Base-by-base conservation (phyloP, 2,888 invertebrate genomes). In the Eupeodes luniger region DNA sequence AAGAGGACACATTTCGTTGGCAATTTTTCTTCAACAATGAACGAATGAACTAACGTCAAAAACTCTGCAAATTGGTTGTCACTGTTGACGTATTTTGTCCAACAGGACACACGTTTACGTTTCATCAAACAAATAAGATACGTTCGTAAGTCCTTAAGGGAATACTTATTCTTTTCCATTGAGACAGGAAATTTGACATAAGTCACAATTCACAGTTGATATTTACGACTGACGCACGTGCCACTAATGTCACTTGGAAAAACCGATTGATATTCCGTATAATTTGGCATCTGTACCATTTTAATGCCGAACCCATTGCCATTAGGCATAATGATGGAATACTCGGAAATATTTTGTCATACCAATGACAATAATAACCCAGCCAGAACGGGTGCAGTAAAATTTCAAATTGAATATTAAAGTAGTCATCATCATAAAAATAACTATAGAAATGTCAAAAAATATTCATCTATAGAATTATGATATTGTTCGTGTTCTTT, bases 321-420 rank as follows among this genome's bases (percentile, higher is more conserved):
- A 57, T 57, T 70, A 59, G 44, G 69, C 70, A 70, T 70, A 53
- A 84, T 79, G 79, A 69, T 27, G 51, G 64, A 70, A 81, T 70
- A 69, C 64, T 75, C 10, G 81, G 75, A 85, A 85, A 76, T 85
- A 76, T 85, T 85, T 85, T 81, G 85, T 85, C 85, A 76, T 70
- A n/a, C 44, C 9, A 40, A 79, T 5, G 3, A 40, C 40, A 40
- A 40, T 40, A 40, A 83, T 78, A 57, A 34, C 11, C 47, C 5
- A 10, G 34, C 47, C 5, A 10, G 47, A 72, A 72, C 72, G 72
- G 72, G 36, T 16, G 67, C 51, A 69, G 34, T 6, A 11, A 34
- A 53, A 64, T n/a, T 59, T 44, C 44, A 19, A 51, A 66, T 47
- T 51, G 64, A 47, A 55, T 27, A 61, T 74, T 34, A 49, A 80